phyloP scores from a whole-genome alignment of 2,113 vertebrate genomes.

The Pygoscelis adeliae region DNA sequence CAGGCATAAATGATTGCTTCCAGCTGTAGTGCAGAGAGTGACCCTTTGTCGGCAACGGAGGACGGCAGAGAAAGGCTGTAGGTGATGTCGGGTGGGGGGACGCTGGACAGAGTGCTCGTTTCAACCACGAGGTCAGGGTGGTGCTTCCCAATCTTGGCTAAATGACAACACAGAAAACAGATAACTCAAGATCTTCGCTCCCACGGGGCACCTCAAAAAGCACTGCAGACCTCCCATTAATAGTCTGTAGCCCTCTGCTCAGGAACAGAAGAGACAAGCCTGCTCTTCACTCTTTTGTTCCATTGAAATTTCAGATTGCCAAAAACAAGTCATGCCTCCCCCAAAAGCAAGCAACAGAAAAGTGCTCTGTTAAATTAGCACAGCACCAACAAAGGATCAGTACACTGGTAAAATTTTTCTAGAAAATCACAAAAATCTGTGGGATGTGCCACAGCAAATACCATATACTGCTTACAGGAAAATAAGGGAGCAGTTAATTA shows the following conservation, averaged over 20 bases:
- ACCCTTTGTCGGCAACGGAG: slow-evolving; percentile 73
- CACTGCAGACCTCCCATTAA: not conserved
- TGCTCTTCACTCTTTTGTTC: not conserved
- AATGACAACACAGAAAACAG: not conserved
- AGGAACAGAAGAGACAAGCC: not conserved
- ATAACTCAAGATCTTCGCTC: not conserved
- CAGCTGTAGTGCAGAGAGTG: slow-evolving; percentile 93
- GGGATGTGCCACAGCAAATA: not conserved
- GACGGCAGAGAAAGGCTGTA: slow-evolving; percentile 87
- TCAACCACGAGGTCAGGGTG: slow-evolving; percentile 97
- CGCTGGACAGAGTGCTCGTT: slow-evolving; percentile 95
- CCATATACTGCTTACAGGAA: not conserved
- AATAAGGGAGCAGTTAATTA: not conserved
- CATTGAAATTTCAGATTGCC: not conserved
- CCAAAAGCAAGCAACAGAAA: not conserved
- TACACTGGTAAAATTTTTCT: not conserved
- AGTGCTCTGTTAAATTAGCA: accelerated
- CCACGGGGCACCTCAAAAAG: not conserved
- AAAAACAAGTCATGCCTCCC: not conserved
- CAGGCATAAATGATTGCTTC: slow-evolving; percentile 96
- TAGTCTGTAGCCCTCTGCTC: not conserved
- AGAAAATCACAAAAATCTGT: not conserved
- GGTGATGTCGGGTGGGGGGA: slow-evolving; percentile 94
- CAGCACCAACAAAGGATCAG: not conserved
- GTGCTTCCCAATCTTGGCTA: slow-evolving; percentile 92